Evolutionary conservation across 2,888 invertebrate species (phyloP).

Genomic region (Nemotelus pantherinus): DNA sequence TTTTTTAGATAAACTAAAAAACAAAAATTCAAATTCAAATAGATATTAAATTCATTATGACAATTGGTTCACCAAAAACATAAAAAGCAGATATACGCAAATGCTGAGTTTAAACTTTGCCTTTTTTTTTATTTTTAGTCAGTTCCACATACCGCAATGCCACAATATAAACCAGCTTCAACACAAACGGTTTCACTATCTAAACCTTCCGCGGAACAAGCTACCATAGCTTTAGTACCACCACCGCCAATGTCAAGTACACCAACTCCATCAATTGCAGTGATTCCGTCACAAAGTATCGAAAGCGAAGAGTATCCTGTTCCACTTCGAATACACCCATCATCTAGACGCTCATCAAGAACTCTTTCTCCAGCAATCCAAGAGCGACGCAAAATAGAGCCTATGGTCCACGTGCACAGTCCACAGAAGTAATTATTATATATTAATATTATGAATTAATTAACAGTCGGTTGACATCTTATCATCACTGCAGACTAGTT

Average conservation of each 20-base stretch:
- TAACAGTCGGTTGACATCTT: background rate
- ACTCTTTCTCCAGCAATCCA: slow-evolving; percentile 65
- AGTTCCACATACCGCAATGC: slow-evolving; percentile 45
- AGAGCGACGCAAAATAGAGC: slow-evolving; percentile 53
- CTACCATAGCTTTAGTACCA: slow-evolving; percentile 47
- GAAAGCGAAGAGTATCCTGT: slow-evolving; percentile 56
- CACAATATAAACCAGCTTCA: slow-evolving; percentile 48
- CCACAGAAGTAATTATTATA: slow-evolving; percentile 46
- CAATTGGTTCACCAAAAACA: no score
- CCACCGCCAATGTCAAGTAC: slow-evolving; percentile 40
- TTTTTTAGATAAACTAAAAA: no score
- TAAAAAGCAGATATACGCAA: no score
- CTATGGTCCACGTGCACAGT: slow-evolving; percentile 48
- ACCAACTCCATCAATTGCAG: slow-evolving; percentile 68
- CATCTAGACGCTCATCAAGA: slow-evolving; percentile 58
- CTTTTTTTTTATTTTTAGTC: slow-evolving; percentile 32
- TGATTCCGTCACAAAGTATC: slow-evolving; percentile 68
- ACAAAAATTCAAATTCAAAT: no score
- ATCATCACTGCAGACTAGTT: slow-evolving; percentile 49
- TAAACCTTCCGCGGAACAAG: slow-evolving; percentile 23
- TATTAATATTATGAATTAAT: no score
- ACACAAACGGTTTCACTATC: slow-evolving; percentile 47
- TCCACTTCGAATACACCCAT: slow-evolving; percentile 62
- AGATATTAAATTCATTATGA: no score
- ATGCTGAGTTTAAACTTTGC: no score